These are phyloP conservation scores for Ctenoplectra terminalis DNA, from an alignment of 1,140 invertebrate genomes.

Conservation along the genomic window DNA sequence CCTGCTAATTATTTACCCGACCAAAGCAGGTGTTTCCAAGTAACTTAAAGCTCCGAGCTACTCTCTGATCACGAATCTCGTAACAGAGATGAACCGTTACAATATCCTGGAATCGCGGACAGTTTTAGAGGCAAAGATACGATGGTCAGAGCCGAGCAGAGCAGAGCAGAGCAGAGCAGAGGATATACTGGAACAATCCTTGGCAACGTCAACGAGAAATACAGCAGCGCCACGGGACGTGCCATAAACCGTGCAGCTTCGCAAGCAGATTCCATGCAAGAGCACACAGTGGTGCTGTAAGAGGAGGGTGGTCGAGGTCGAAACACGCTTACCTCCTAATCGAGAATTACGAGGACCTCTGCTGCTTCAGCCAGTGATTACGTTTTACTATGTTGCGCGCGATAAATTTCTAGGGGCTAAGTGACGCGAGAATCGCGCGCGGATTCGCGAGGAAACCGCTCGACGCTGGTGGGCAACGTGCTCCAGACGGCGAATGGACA, in stretches of 20 bases:
- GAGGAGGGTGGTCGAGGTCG: background rate
- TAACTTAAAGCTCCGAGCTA: background rate
- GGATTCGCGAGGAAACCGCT: background rate
- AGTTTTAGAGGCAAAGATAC: background rate
- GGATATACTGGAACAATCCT: background rate
- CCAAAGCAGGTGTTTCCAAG: background rate
- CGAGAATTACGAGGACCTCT: background rate
- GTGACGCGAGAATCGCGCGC: background rate
- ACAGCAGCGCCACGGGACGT: background rate
- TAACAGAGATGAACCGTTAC: conserved; percentile 1
- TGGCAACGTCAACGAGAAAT: background rate
- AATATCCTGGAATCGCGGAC: background rate
- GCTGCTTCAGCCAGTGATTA: background rate
- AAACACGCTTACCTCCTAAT: background rate
- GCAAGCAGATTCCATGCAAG: background rate
- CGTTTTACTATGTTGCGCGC: conserved; percentile 2
- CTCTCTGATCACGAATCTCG: background rate
- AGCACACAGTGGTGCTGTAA: background rate
- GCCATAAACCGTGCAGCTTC: background rate
- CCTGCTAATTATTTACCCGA: conserved; percentile 15
- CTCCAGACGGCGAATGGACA: background rate
- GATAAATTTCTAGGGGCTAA: conserved; percentile 8
- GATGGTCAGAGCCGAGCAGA: background rate
- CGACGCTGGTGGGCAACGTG: background rate
- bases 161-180: too few species aligned